Conservation (phyloP, 2,113 vertebrate genomes). For the Chaetodon auriga region DNA sequence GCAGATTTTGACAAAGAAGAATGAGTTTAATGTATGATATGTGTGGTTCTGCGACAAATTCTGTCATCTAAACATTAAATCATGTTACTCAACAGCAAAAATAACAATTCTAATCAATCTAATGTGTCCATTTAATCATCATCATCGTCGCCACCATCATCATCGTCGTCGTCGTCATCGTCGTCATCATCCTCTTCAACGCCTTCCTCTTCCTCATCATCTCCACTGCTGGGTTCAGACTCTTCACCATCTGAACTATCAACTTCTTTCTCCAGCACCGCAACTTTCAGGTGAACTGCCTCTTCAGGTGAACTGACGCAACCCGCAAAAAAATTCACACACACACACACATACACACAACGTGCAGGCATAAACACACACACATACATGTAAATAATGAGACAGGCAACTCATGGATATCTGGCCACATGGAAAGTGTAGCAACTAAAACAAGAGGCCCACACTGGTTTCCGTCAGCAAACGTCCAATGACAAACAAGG, state of each 20-base stretch:
- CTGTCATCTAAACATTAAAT: background rate
- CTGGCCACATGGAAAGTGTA: background rate
- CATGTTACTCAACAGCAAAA: background rate
- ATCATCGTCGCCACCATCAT: background rate
- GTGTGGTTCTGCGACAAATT: background rate
- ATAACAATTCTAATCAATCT: background rate
- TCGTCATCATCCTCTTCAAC: background rate
- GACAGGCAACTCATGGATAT: slow-evolving; percentile 6
- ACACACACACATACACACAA: slow-evolving; percentile 15
- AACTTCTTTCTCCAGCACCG: slow-evolving; percentile 26
- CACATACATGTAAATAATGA: slow-evolving; percentile 40
- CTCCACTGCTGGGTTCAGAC: slow-evolving; percentile 62
- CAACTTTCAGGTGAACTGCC: slow-evolving; percentile 53
- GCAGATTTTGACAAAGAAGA: slow-evolving; percentile 2
- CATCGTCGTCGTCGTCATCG: slow-evolving; percentile 6
- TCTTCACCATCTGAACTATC: slow-evolving; percentile 65
- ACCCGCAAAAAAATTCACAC: slow-evolving; percentile 19
- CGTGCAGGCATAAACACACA: background rate
- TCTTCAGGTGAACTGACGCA: slow-evolving; percentile 59
- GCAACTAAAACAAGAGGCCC: background rate
- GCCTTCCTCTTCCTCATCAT: slow-evolving; percentile 35
- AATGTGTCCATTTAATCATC: slow-evolving; percentile 40
- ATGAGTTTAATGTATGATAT: background rate
- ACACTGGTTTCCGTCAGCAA: slow-evolving; percentile 15
- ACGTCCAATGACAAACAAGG: background rate